Conservation (phyloP, 2,113 vertebrate genomes). For the Benitochromis conjunctus region DNA sequence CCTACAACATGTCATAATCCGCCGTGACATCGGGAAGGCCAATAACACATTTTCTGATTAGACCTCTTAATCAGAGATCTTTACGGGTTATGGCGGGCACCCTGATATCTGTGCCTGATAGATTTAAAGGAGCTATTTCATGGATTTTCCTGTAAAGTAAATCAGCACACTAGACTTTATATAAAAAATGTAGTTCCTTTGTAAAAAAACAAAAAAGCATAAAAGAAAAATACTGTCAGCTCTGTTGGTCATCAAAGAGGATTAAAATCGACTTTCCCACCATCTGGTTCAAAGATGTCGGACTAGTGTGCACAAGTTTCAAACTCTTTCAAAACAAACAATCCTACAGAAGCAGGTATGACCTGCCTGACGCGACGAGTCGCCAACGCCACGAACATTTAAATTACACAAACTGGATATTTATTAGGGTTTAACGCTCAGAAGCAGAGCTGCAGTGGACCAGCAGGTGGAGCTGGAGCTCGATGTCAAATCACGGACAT, state of each 20-base stretch:
- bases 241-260: neutral
- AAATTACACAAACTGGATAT: neutral
- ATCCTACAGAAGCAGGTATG: neutral
- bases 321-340: neutral
- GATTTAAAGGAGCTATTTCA: neutral
- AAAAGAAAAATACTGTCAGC: neutral
- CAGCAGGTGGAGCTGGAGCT: neutral
- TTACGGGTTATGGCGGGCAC: neutral
- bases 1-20: neutral
- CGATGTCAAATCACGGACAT: rapidly evolving
- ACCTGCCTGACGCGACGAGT: neutral
- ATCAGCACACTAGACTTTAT: neutral
- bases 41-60: neutral
- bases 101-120: neutral
- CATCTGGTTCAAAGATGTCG: neutral
- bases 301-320: neutral
- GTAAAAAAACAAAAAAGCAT: too few relatives aligned
- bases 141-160: neutral
- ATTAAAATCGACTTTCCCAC: rapidly evolving
- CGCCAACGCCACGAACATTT: neutral
- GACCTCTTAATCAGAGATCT: neutral
- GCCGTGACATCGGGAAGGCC: neutral
- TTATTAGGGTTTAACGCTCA: neutral
- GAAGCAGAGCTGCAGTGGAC: neutral
- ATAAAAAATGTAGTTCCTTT: neutral